Percentiles rank a stretch among this genome's conserved stretches.
These are phyloP conservation scores for Tenebrio molitor DNA, from an alignment of 1,140 invertebrate species.

Conservation along the genomic window DNA sequence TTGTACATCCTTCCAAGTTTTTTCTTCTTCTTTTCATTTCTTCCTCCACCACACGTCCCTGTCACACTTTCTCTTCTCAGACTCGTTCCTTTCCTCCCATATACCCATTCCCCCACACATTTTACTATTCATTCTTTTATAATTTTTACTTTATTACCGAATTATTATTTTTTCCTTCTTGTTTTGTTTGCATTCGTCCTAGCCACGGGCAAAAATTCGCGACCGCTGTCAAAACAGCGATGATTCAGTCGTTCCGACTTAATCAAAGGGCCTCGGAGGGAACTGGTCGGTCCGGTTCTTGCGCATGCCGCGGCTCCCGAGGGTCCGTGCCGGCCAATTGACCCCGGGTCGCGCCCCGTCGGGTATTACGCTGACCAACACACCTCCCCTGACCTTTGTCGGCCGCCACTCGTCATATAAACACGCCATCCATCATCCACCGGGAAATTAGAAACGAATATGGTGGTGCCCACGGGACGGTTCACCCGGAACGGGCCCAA, in stretches of 20 bases:
- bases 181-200: no score
- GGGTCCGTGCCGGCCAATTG: conserved; percentile 63
- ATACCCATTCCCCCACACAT: no score
- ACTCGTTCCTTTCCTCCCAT: no score
- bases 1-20: no score
- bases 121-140: no score
- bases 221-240: conserved; percentile 34
- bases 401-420: conserved; percentile 66
- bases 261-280: conserved; percentile 40
- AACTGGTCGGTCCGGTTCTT: conserved; percentile 6
- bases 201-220: no score
- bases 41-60: no score
- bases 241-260: conserved; percentile 52
- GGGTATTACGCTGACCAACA: conserved; percentile 64
- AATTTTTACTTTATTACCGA: no score
- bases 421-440: conserved; percentile 66
- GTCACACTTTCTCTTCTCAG: no score
- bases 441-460: conserved; percentile 64
- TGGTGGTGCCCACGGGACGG: conserved; percentile 53
- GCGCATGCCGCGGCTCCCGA: conserved; percentile 16
- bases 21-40: no score
- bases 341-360: conserved; percentile 63
- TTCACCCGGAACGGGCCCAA: conserved; percentile 53
- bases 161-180: no score
- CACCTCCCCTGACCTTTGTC: conserved; percentile 66